phyloP scores from a whole-genome alignment of 2,888 invertebrate species.

The Myopa testacea region DNA sequence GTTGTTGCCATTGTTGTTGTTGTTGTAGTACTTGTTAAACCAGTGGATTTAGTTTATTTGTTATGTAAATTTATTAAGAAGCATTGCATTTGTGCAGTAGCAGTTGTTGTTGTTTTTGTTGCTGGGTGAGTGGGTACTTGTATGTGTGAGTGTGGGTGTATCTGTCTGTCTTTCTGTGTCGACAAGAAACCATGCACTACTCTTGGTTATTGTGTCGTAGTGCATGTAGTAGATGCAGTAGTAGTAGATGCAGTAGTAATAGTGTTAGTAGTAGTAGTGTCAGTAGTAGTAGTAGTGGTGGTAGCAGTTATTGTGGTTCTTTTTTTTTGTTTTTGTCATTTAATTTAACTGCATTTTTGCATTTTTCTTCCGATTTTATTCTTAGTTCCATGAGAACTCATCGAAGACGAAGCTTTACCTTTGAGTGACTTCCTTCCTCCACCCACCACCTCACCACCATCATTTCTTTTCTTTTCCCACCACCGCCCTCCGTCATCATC shows the following conservation, averaged over 20 bases:
- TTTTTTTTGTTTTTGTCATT: conserved; percentile 47
- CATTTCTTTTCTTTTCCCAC: neutral
- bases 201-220: conserved; percentile 20
- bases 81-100: conserved; percentile 2
- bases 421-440: neutral
- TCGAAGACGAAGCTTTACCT: neutral
- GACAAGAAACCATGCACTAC: conserved; percentile 35
- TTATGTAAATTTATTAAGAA: conserved; percentile 40
- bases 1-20: conserved; percentile 13
- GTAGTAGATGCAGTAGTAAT: conserved; percentile 5
- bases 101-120: conserved; percentile 40
- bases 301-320: conserved; percentile 22
- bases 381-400: conserved; percentile 13
- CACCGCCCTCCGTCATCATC: neutral
- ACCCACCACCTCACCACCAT: neutral
- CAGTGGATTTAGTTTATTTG: conserved; percentile 42
- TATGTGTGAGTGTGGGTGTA: conserved; percentile 33
- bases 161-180: conserved; percentile 22
- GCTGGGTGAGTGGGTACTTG: conserved; percentile 30
- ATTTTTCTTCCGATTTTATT: conserved; percentile 29
- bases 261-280: neutral
- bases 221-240: neutral
- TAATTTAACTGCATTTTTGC: conserved; percentile 42
- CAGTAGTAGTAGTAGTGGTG: neutral
- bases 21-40: conserved; percentile 33